Base-by-base conservation (phyloP, 2,888 invertebrate species). In the Epistrophella euchroma region DNA sequence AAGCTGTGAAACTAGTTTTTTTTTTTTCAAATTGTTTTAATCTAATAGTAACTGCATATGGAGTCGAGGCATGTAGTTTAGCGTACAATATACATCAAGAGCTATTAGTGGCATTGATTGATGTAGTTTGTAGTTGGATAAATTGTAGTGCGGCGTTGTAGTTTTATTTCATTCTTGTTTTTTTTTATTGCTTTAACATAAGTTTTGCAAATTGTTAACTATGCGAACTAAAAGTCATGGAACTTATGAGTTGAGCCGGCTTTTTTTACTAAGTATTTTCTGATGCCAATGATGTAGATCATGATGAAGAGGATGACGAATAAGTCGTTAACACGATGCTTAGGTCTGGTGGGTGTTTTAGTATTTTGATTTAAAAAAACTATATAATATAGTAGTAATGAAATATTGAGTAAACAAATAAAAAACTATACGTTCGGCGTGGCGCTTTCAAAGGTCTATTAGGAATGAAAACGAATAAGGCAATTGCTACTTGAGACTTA, bases 231-330 rank as follows among this genome's bases (percentile, higher is more conserved):
- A 77, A 78, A 74, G 83, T 83, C 83, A 74, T 78, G 78, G 64
- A 84, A 74, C 70, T 84, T 74, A 64, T 77, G 37, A 82, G 62
- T 52, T 55, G 40, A 78, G 62, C 17, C 83, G 77, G 62, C 72
- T 66, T 19, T 62, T 50, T 13, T 35, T 22, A 43, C 19, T 22
- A 25, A n/a, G n/a, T n/a, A n/a, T n/a, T n/a, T 37, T 60, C 66
- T 50, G 60, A 40, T 28, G 73, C 40, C 64, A 56, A 70, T 70
- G 62, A 74, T 68, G 52, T 68, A 17, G 45, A 68, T 68, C 17
- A 45, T 45, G 1, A 66, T 22, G 68, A 50, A 4, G 50, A 50
- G 17, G 58, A 62, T 32, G 64, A 64, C 32, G 52, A 77, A 35
- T 19, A 58, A 58, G 62, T 52, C 47, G 37, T 70, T 64, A 56